A percentile compares a stretch with the other conserved stretches of the same genome.
These are phyloP conservation scores for Indri indri DNA, from an alignment of 2,113 vertebrate genomes.

Conservation along the genomic window DNA sequence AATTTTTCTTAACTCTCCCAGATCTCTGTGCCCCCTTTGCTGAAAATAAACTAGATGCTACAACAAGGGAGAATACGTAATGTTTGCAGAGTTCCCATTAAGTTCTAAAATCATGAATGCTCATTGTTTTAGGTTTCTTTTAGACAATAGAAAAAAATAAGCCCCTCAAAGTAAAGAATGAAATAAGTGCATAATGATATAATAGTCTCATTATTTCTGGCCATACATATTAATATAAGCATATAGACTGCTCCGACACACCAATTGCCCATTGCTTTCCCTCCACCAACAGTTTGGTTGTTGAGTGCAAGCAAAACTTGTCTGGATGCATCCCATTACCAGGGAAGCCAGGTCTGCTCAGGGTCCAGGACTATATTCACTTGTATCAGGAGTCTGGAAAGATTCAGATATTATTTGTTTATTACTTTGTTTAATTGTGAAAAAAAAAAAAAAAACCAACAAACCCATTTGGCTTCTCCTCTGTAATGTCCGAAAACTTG, in stretches of 20 bases:
- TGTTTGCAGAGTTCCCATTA: conserved; percentile 10
- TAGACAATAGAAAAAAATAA: not conserved
- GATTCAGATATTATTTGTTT: not conserved
- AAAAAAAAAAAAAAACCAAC: not conserved
- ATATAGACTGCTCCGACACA: not conserved
- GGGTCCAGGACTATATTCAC: not conserved
- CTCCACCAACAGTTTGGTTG: not conserved
- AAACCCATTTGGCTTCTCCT: not conserved
- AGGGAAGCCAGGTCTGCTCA: not conserved
- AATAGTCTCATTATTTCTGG: not conserved
- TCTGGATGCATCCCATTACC: not conserved
- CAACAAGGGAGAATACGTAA: not conserved
- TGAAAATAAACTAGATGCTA: not conserved
- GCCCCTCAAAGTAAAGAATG: not conserved
- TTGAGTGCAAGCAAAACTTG: not conserved
- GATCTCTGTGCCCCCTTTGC: not conserved
- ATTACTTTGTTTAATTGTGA: not conserved
- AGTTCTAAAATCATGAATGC: not conserved
- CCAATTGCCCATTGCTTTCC: not conserved
- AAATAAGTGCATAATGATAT: not conserved
- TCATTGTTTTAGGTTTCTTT: not conserved
- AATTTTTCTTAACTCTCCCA: conserved; percentile 18
- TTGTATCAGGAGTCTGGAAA: not conserved
- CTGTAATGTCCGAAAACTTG: not conserved
- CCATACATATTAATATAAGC: not conserved